Conservation (phyloP, 2,797 vertebrate genomes). For the Pristis pectinata region DNA sequence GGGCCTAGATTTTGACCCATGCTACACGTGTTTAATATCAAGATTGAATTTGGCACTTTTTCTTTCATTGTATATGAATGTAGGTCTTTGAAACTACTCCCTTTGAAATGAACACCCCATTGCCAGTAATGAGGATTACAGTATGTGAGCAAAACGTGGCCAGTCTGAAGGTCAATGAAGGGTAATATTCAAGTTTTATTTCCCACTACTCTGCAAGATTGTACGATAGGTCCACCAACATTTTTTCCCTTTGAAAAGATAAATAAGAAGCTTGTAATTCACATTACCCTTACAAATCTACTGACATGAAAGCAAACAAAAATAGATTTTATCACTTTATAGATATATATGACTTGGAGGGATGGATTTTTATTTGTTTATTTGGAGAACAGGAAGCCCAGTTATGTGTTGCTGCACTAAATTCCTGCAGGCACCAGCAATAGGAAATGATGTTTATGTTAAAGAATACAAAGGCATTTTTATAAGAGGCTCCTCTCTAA, state of each 20-base stretch:
- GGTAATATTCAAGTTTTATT: background rate
- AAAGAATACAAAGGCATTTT: slow-evolving; percentile 35
- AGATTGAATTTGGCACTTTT: background rate
- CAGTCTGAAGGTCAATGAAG: background rate
- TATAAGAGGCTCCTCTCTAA: slow-evolving; percentile 31
- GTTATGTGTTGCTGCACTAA: background rate
- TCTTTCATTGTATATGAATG: background rate
- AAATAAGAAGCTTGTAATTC: slow-evolving; percentile 27
- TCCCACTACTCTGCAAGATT: background rate
- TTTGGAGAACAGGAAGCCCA: slow-evolving; percentile 23
- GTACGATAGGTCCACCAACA: background rate
- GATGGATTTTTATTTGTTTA: slow-evolving; percentile 34
- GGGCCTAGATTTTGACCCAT: background rate
- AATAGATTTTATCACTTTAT: slow-evolving; percentile 31
- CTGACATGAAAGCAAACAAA: background rate
- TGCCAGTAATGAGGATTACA: background rate
- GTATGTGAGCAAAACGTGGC: background rate
- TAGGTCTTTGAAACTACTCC: background rate
- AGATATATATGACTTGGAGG: background rate
- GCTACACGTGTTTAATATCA: background rate
- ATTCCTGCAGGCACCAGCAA: slow-evolving; percentile 33
- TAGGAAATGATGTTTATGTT: slow-evolving; percentile 34
- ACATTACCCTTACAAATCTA: background rate
- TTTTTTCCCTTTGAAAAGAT: background rate
- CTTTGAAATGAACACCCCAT: background rate